Conservation (phyloP, 2,113 vertebrate genomes). For the Rhadina sibilatrix region DNA sequence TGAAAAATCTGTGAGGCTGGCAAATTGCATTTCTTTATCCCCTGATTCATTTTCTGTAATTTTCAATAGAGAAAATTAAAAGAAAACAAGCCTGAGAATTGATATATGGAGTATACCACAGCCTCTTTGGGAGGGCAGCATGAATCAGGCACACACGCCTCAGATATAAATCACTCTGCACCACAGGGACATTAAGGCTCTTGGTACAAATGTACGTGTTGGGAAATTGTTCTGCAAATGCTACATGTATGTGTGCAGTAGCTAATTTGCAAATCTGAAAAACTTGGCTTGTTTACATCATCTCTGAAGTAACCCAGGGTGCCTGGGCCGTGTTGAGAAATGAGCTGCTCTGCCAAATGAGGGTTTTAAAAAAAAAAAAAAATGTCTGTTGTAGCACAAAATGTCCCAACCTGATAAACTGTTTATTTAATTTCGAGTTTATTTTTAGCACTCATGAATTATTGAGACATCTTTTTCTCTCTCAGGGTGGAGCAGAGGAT, state of each 20-base stretch:
- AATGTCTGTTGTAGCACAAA: background rate
- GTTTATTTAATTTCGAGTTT: slow-evolving; percentile 3
- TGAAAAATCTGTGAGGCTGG: background rate
- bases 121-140: background rate
- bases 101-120: background rate
- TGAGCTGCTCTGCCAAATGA: background rate
- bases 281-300: background rate
- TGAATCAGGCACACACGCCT: background rate
- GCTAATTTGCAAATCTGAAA: slow-evolving; percentile 34
- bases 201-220: slow-evolving; percentile 19
- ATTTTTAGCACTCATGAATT: slow-evolving; percentile 9
- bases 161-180: slow-evolving; percentile 36
- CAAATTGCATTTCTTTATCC: background rate
- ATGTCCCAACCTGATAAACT: slow-evolving; percentile 20
- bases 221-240: slow-evolving; percentile 39
- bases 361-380: background rate
- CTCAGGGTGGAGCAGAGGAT: background rate
- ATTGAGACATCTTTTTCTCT: background rate
- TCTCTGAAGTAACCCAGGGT: slow-evolving; percentile 20
- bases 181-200: background rate
- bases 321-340: background rate
- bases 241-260: slow-evolving; percentile 25
- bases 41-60: background rate
- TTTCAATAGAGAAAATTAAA: background rate
- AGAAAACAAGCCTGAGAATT: slow-evolving; percentile 14